A percentile compares a stretch with the other conserved stretches of the same genome.
These are phyloP conservation scores for Xenopus tropicalis DNA, from an alignment of 2,113 vertebrate genomes.

Conservation along the genomic window UCB_Xtro_10.0 CM004447.2:132359501-132360000, in stretches of 20 bases:
- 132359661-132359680: conserved; percentile 97
- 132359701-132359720: conserved; percentile 93
- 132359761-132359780: too few species aligned
- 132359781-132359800: too few species aligned
- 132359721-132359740: conserved; percentile 98
- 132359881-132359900: conserved; percentile 96
- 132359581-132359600: too few species aligned
- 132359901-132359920: conserved; percentile 92
- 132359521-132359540: too few species aligned
- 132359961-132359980: too few species aligned
- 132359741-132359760: conserved; percentile 65
- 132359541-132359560: too few species aligned
- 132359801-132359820: neutral
- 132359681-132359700: conserved; percentile 97
- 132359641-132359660: conserved; percentile 71
- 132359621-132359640: too few species aligned
- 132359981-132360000: too few species aligned
- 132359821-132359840: conserved; percentile 80
- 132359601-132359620: too few species aligned
- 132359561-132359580: too few species aligned
- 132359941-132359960: neutral
- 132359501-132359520: too few species aligned
- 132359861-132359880: conserved; percentile 99
- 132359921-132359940: neutral
- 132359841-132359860: conserved; percentile 96